phyloP scores from a whole-genome alignment of 1,140 invertebrate genomes.

The Drosophila nigrodunni region DNA sequence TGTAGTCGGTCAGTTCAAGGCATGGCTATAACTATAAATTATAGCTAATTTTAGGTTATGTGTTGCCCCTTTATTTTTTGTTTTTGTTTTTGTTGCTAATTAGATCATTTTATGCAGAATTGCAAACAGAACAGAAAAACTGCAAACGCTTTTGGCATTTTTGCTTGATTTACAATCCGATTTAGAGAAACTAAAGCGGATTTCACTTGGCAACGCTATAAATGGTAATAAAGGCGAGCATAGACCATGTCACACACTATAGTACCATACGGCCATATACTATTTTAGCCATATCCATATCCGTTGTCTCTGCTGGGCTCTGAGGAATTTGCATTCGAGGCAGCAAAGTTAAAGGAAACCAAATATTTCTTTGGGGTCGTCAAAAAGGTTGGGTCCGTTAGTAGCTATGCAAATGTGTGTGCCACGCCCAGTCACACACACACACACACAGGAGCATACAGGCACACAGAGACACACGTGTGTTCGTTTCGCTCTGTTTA shows the following conservation, averaged over 20 bases:
- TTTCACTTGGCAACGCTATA: slow-evolving; percentile 30
- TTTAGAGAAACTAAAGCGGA: neutral
- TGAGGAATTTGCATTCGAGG: slow-evolving; percentile 32
- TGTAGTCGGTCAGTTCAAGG: neutral
- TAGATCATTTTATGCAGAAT: slow-evolving; percentile 3
- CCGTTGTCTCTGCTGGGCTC: slow-evolving; percentile 9
- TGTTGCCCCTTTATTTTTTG: neutral
- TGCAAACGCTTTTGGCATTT: neutral
- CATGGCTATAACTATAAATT: slow-evolving; percentile 2
- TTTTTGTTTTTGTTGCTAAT: neutral
- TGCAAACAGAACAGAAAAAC: neutral
- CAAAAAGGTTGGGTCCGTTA: slow-evolving; percentile 47
- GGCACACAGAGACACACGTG: slow-evolving; percentile 17
- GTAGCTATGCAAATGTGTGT: slow-evolving; percentile 35
- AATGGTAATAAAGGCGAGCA: slow-evolving; percentile 36
- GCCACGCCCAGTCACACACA: neutral
- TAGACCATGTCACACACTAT: neutral
- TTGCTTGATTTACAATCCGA: slow-evolving; percentile 1
- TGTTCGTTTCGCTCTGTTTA: slow-evolving; percentile 64
- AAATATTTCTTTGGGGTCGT: slow-evolving; percentile 45
- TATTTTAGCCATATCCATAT: slow-evolving; percentile 7
- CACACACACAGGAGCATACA: slow-evolving; percentile 28
- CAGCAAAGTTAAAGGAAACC: slow-evolving; percentile 20
- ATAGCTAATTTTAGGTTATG: neutral
- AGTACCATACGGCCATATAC: neutral